These are phyloP conservation scores for Luperina testacea DNA, from an alignment of 2,888 invertebrate species.

Conservation along the genomic window DNA sequence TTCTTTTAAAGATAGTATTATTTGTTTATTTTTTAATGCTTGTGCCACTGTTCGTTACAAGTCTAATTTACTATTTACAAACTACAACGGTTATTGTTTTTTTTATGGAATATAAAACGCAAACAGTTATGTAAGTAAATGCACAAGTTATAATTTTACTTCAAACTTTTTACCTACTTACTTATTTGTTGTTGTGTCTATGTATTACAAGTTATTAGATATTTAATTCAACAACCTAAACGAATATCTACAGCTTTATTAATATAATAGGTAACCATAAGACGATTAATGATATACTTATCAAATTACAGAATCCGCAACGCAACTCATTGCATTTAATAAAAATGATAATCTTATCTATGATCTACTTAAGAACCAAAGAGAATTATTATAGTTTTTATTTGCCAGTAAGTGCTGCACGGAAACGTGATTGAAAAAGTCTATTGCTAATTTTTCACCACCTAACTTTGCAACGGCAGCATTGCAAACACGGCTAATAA, in stretches of 20 bases:
- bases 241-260: too few species aligned
- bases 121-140: conserved; percentile 21
- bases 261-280: too few species aligned
- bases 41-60: not conserved
- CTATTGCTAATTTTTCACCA: conserved; percentile 23
- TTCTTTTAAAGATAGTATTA: too few species aligned
- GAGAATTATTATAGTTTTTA: conserved; percentile 3
- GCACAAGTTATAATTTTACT: not conserved
- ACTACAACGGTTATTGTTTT: not conserved
- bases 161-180: not conserved
- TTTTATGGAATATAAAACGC: conserved; percentile 8
- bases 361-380: conserved; percentile 1
- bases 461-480: not conserved
- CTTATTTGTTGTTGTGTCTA: too few species aligned
- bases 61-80: not conserved
- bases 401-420: not conserved
- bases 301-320: conserved; percentile 7
- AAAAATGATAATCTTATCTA: not conserved
- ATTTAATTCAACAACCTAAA: not conserved
- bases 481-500: conserved; percentile 28
- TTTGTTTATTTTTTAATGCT: too few species aligned
- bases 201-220: not conserved
- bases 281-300: too few species aligned
- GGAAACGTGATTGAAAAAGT: conserved; percentile 5
- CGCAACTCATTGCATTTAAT: not conserved